Percentiles rank a stretch among this genome's conserved stretches.
Conservation (phyloP, 1,140 invertebrate species). For the Carcinoscorpius rotundicauda region DNA sequence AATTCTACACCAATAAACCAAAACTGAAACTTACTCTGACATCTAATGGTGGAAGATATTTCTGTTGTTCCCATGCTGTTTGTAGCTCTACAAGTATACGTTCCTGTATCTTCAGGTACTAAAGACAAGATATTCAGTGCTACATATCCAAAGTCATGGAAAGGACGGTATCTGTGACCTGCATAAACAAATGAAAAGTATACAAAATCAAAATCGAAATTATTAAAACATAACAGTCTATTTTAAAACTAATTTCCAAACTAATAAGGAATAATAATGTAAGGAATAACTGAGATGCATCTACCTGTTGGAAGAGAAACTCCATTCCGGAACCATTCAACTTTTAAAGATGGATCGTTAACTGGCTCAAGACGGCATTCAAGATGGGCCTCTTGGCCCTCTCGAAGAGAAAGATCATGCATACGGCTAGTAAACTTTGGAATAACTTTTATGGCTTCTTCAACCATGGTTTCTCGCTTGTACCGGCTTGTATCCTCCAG, state of each 20-base stretch:
- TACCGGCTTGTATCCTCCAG: slow-evolving; percentile 76
- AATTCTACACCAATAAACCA: slow-evolving; percentile 29
- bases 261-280: background rate
- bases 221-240: too few relatives aligned
- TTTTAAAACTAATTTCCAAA: too few relatives aligned
- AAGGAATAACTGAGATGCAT: slow-evolving; percentile 22
- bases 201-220: too few relatives aligned
- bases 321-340: slow-evolving; percentile 89
- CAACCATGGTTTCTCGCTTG: slow-evolving; percentile 63
- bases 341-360: slow-evolving; percentile 82
- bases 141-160: slow-evolving; percentile 92
- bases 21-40: slow-evolving; percentile 43
- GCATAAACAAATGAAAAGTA: background rate
- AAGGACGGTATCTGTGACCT: slow-evolving; percentile 76
- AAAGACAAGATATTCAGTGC: slow-evolving; percentile 80
- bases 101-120: slow-evolving; percentile 83
- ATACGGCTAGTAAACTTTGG: slow-evolving; percentile 74
- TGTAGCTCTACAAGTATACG: slow-evolving; percentile 80
- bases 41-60: slow-evolving; percentile 46
- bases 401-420: slow-evolving; percentile 64
- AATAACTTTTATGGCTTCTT: slow-evolving; percentile 66
- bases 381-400: slow-evolving; percentile 90
- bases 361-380: slow-evolving; percentile 95
- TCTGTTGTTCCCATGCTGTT: slow-evolving; percentile 73
- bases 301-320: slow-evolving; percentile 65